Percentiles rank a stretch among this genome's conserved stretches.
Conservation (phyloP, 1,140 invertebrate genomes). For the Pemphigus obesinymphae region DNA sequence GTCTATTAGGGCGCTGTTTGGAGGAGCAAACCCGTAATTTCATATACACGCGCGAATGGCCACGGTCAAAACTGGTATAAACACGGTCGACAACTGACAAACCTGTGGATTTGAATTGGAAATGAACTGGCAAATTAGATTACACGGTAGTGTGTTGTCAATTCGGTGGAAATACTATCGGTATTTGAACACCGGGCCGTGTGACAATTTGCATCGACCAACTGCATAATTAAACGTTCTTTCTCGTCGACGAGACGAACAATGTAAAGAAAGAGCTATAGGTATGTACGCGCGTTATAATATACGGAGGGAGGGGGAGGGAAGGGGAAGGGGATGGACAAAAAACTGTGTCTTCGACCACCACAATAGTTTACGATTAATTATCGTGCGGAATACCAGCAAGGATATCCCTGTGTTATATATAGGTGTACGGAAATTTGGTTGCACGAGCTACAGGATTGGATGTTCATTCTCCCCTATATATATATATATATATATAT, state of each 20-base stretch:
- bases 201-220: not conserved
- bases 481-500: too few relatives aligned
- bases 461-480: not conserved
- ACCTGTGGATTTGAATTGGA: constrained; percentile 21
- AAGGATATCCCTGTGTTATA: not conserved
- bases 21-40: not conserved
- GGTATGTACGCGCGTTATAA: too few relatives aligned
- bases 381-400: not conserved
- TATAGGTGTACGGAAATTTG: too few relatives aligned
- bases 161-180: not conserved
- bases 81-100: not conserved
- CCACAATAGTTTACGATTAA: constrained; percentile 3
- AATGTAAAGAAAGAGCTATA: not conserved
- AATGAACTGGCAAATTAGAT: not conserved
- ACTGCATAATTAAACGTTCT: not conserved
- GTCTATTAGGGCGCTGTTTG: not conserved
- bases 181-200: not conserved
- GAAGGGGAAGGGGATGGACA: too few relatives aligned
- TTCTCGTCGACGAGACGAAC: not conserved
- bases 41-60: not conserved
- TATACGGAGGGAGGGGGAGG: too few relatives aligned
- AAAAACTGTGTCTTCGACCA: too few relatives aligned
- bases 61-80: not conserved
- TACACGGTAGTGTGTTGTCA: not conserved
- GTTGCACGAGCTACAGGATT: not conserved